Base-by-base conservation (phyloP, 2,888 invertebrate species). In the Sinelater perroti region DNA sequence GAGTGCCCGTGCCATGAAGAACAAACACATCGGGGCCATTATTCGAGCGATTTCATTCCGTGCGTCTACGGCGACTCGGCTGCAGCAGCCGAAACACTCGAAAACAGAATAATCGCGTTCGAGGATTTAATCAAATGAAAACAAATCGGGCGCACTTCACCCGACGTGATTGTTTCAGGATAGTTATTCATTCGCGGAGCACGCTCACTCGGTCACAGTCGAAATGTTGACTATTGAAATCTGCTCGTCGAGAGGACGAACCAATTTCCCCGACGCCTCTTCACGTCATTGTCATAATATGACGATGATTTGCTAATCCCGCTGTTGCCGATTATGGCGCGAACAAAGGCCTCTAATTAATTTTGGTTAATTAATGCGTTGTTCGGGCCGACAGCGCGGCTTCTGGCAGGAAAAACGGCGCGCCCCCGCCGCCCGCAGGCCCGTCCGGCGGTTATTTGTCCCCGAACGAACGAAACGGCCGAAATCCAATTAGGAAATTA, bases 171-270 rank as follows among this genome's bases (percentile, higher is more conserved):
- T 67, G 67, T 68, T 69, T 67, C 61, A 63, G 63, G 58, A 69
- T 67, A 67, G 66, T 66, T 68, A 67, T 64, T 68, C 60, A 60
- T 61, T 49, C 56, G 52, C 58, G 46, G 59, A 67, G 67, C 47
- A 61, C 56, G 53, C 67, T 68, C 52, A 53, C 59, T 55, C 60
- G 69, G 70, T 68, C 70, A 67, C 70, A 70, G 70, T 70, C 61
- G 68, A 69, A 71, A 69, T 70, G 71, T 71, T 70, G 70, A 72
- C 70, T 71, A 72, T 72, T 70, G 69, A 73, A 73, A 71, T 72
- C 71, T 70, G 70, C 61, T 60, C 69, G 63, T 70, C 64, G 65
- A 73, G 72, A 66, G 72, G 71, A 71, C 70, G 71, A 73, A 73
- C 73, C 72, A 74, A 74, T 73, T 74, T 74, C 67, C 69, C 63